Base-by-base conservation (phyloP, 2,797 vertebrate species). In the Cossypha dichroa region DNA sequence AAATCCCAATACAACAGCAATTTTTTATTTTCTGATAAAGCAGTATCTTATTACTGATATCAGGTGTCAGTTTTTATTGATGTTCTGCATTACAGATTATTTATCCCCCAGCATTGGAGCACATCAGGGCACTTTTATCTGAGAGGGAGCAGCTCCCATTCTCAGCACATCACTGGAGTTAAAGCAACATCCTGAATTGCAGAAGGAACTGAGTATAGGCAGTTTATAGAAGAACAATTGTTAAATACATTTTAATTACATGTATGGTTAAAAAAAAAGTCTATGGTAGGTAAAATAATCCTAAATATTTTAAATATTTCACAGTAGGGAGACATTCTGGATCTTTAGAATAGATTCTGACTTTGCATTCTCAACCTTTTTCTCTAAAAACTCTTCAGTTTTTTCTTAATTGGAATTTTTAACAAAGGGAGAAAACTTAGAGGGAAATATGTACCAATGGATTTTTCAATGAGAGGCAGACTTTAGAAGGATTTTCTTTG, bases 391-490 rank as follows among this genome's bases (percentile, higher is more conserved):
- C 1, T 5, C 14, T 26, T 69, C 2, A 1, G 2, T 45, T 70
- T 43, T 69, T 91, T 83, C 62, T 80, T 55, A 60, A 46, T 43
- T 51, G 54, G 31, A 77, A 49, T 51, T 91, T 89, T 83, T 83
- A 92, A 63, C 40, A 64, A 75, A 43, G 31, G 29, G 41, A 93
- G 43, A 85, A 94, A 83, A 77, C 18, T 82, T 59, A 68, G 72
- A 82, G 15, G 23, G 41, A 81, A 94, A 72, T 34, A 21, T 48
- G 55, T 59, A 88, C 6, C 28, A 41, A n/a, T 55, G 16, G n/a
- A 70, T 74, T 91, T 87, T 94, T 85, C 75, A 87, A 91, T 40
- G 72, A 70, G 60, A 76, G 34, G n/a, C 73, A 88, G 68, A 80
- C 6, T 63, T 85, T 23, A 48, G 25, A 78, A 86, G 41, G 48